phyloP scores from a whole-genome alignment of 2,797 vertebrate genomes.

The Danio albolineatus region DNA sequence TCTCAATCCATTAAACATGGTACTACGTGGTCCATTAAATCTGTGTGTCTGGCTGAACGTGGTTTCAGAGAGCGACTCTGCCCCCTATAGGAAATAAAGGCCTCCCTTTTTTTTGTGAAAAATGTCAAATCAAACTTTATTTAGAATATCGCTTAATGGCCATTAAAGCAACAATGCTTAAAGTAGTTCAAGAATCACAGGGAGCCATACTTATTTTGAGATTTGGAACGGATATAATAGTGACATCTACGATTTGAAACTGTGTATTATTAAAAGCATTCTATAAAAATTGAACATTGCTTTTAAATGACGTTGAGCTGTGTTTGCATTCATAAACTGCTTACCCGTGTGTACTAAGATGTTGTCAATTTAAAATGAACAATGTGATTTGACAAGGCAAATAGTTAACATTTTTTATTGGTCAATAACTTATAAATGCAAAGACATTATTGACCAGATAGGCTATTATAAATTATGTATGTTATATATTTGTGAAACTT shows the following conservation, averaged over 20 bases:
- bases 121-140: neutral
- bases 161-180: neutral
- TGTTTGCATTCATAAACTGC: neutral
- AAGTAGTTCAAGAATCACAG: neutral
- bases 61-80: constrained; percentile 64
- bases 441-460: neutral
- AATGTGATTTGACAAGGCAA: neutral
- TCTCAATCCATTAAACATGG: neutral
- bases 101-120: constrained; percentile 5
- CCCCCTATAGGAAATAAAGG: constrained; percentile 70
- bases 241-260: neutral
- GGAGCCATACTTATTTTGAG: neutral
- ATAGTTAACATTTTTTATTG: neutral
- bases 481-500: neutral
- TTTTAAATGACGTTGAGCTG: too few species aligned
- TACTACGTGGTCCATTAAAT: neutral
- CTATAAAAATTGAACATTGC: neutral
- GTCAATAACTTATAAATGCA: neutral
- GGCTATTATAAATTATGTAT: neutral
- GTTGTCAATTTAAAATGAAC: neutral
- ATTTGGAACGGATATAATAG: neutral
- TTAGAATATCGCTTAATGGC: neutral
- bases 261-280: neutral
- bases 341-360: neutral
- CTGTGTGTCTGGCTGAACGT: neutral